A percentile compares a stretch with the other conserved stretches of the same genome.
Evolutionary conservation across 2,888 invertebrate species (phyloP).

Genomic region (Anticlea derivata): DNA sequence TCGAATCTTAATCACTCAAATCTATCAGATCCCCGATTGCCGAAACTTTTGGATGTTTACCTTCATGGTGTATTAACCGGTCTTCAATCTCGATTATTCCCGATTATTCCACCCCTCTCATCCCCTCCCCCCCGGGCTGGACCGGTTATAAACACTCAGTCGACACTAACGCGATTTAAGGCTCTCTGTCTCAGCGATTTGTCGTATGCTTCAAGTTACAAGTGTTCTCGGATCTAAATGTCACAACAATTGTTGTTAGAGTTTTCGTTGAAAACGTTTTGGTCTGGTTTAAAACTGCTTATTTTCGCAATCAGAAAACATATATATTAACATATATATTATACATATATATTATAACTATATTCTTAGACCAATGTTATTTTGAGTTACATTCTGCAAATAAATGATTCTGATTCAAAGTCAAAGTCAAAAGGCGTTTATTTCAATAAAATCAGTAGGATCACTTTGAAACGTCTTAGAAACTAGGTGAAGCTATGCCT

Average conservation of each 20-base stretch:
- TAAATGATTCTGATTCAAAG: too few relatives aligned
- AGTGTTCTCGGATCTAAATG: constrained; percentile 3
- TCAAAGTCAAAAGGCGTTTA: too few relatives aligned
- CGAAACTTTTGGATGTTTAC: constrained; percentile 11
- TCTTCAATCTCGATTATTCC: constrained; percentile 26
- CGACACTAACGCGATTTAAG: constrained; percentile 73
- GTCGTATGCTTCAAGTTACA: constrained; percentile 26
- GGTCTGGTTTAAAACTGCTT: too few relatives aligned
- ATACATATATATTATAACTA: too few relatives aligned
- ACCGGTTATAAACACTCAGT: constrained; percentile 65
- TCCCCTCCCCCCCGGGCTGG: background rate
- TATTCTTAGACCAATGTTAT: too few relatives aligned
- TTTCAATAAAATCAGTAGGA: too few relatives aligned
- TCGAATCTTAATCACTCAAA: background rate
- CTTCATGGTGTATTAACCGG: constrained; percentile 18
- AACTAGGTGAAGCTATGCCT: too few relatives aligned
- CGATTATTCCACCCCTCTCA: constrained; percentile 18
- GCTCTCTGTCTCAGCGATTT: constrained; percentile 54
- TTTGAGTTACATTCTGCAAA: too few relatives aligned
- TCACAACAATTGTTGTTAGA: background rate
- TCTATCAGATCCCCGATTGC: background rate
- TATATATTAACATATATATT: too few relatives aligned
- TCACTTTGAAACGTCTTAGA: too few relatives aligned
- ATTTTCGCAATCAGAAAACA: too few relatives aligned
- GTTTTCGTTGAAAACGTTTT: too few relatives aligned